Conservation (phyloP, 2,888 invertebrate species). For the Leucophora obtusa region DNA sequence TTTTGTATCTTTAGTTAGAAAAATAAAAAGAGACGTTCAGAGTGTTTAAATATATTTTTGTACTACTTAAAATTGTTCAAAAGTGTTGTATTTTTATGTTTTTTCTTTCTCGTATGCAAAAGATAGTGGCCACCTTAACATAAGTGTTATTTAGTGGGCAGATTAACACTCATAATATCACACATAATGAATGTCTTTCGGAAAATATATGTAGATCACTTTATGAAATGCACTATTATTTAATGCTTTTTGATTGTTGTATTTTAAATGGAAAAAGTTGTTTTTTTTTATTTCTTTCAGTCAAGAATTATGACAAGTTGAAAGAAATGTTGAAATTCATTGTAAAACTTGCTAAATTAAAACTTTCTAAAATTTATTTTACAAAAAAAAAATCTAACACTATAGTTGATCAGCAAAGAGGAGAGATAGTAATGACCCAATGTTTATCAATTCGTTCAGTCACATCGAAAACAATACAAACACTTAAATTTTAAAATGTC, state of each 20-base stretch:
- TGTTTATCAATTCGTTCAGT: too few species aligned
- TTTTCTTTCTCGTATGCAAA: too few species aligned
- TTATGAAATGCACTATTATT: slow-evolving; percentile 20
- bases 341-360: not conserved
- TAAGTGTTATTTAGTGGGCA: not conserved
- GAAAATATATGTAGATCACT: slow-evolving; percentile 39
- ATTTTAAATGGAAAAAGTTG: slow-evolving; percentile 22
- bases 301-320: slow-evolving; percentile 45
- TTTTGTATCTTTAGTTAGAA: not conserved
- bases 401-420: not conserved
- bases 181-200: not conserved
- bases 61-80: too few species aligned
- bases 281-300: slow-evolving; percentile 33
- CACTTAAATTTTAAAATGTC: not conserved
- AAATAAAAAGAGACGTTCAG: too few species aligned
- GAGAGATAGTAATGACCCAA: not conserved
- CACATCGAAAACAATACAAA: not conserved
- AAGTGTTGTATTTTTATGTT: too few species aligned
- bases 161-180: not conserved
- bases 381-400: not conserved
- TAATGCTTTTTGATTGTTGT: slow-evolving; percentile 6
- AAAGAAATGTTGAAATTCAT: slow-evolving; percentile 18
- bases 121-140: not conserved
- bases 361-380: not conserved
- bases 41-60: too few species aligned